phyloP scores from a whole-genome alignment of 2,888 invertebrate genomes.

The Dynastes maya region DNA sequence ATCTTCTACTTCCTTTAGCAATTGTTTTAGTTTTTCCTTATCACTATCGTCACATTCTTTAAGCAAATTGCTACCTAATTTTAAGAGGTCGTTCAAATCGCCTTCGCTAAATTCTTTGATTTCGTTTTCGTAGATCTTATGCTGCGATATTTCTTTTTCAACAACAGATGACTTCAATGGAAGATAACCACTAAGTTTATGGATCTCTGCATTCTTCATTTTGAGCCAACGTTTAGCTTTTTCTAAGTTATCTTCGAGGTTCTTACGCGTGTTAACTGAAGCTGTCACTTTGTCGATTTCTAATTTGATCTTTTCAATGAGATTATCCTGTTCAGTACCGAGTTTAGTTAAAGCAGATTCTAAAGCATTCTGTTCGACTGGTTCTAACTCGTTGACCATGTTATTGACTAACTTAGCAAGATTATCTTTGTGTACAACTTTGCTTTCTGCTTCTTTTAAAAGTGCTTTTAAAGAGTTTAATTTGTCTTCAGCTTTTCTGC shows the following conservation, averaged over 20 bases:
- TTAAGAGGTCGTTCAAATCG: slow-evolving; percentile 82
- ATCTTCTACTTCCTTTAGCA: slow-evolving; percentile 80
- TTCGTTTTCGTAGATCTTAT: slow-evolving; percentile 83
- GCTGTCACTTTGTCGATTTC: slow-evolving; percentile 82
- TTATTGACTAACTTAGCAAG: slow-evolving; percentile 88
- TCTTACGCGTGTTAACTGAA: slow-evolving; percentile 81
- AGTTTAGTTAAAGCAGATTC: slow-evolving; percentile 82
- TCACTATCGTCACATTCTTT: slow-evolving; percentile 87
- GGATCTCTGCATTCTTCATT: slow-evolving; percentile 82
- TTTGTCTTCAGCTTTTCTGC: slow-evolving; percentile 83
- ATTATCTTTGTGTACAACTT: slow-evolving; percentile 86
- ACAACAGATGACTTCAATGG: slow-evolving; percentile 87
- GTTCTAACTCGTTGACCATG: slow-evolving; percentile 89
- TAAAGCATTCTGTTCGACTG: slow-evolving; percentile 85
- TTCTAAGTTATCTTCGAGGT: slow-evolving; percentile 85
- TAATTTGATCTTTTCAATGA: slow-evolving; percentile 80
- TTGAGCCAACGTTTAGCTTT: slow-evolving; percentile 88
- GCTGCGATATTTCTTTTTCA: slow-evolving; percentile 85
- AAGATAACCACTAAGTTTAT: slow-evolving; percentile 83
- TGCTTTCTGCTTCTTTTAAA: slow-evolving; percentile 88
- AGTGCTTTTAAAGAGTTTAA: slow-evolving; percentile 82
- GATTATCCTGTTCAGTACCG: slow-evolving; percentile 82
- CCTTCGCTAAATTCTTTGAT: slow-evolving; percentile 85
- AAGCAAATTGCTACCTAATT: slow-evolving; percentile 83
- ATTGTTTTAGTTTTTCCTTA: slow-evolving; percentile 76